These are phyloP conservation scores for Drosophila falleni DNA, from an alignment of 2,888 invertebrate species.

Conservation along the genomic window DNA sequence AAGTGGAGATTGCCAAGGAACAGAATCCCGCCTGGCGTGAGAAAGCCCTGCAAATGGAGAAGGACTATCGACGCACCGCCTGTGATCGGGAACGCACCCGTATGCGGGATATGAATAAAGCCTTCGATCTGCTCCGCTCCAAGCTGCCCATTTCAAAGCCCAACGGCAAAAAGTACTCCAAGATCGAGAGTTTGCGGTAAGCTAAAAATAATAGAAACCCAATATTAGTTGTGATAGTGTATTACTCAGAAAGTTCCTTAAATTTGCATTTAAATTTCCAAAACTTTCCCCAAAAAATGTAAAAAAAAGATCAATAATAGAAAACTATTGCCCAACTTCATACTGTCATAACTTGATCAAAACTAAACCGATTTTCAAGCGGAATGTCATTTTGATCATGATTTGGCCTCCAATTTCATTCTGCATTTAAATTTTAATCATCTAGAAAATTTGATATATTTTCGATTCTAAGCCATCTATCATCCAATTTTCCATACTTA, in stretches of 20 bases:
- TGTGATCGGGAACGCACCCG: constrained; percentile 93
- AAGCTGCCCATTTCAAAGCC: constrained; percentile 92
- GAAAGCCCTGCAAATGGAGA: constrained; percentile 88
- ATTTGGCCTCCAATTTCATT: too few relatives aligned
- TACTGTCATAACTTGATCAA: too few relatives aligned
- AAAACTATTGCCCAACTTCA: too few relatives aligned
- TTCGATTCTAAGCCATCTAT: too few relatives aligned
- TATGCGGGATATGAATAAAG: constrained; percentile 94
- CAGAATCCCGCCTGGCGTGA: constrained; percentile 87
- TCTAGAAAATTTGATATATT: too few relatives aligned
- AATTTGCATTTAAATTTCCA: too few relatives aligned
- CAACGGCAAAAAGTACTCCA: constrained; percentile 93
- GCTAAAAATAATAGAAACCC: neutral
- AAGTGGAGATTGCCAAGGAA: constrained; percentile 80
- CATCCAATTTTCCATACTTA: too few relatives aligned
- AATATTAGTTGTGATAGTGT: neutral
- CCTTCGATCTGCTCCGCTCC: constrained; percentile 91
- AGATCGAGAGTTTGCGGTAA: constrained; percentile 93
- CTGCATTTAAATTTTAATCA: too few relatives aligned
- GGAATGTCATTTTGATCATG: too few relatives aligned
- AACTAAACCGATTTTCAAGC: too few relatives aligned
- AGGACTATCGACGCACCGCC: constrained; percentile 93
- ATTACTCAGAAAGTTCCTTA: neutral
- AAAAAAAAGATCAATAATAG: too few relatives aligned
- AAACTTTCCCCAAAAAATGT: too few relatives aligned